Evolutionary conservation across 2,888 invertebrate species (phyloP).

Genomic region (Tanypteryx hageni): DNA sequence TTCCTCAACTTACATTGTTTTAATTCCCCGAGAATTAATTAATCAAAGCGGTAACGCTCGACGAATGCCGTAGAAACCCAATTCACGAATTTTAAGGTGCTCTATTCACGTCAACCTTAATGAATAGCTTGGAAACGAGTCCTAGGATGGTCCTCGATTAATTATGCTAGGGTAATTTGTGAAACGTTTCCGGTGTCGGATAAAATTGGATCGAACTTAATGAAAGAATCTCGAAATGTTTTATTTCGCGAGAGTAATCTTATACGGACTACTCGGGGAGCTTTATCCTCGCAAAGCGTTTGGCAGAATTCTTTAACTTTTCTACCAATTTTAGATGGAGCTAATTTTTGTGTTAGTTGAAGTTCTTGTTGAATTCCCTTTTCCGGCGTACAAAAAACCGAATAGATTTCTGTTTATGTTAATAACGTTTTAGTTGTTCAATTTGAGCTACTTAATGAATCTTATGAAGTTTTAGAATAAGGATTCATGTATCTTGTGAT

Average conservation of each 20-base stretch:
- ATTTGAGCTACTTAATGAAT: too few species aligned
- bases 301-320: background rate
- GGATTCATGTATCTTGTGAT: too few species aligned
- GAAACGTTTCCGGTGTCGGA: background rate
- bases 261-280: background rate
- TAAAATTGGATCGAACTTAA: background rate
- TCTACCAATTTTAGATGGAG: background rate
- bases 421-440: too few species aligned
- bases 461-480: too few species aligned
- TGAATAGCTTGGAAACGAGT: background rate
- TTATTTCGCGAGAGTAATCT: background rate
- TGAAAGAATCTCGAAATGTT: background rate
- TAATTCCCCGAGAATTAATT: background rate
- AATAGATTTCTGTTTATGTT: too few species aligned
- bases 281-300: background rate
- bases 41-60: background rate
- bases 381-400: too few species aligned
- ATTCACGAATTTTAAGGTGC: background rate
- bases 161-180: background rate
- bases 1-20: background rate
- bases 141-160: background rate
- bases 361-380: too few species aligned
- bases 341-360: too few species aligned
- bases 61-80: background rate
- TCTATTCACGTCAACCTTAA: background rate